These are phyloP conservation scores for Enteromius afrohamiltoni DNA, from an alignment of 2,797 vertebrate species.

Conservation along the genomic window DNA sequence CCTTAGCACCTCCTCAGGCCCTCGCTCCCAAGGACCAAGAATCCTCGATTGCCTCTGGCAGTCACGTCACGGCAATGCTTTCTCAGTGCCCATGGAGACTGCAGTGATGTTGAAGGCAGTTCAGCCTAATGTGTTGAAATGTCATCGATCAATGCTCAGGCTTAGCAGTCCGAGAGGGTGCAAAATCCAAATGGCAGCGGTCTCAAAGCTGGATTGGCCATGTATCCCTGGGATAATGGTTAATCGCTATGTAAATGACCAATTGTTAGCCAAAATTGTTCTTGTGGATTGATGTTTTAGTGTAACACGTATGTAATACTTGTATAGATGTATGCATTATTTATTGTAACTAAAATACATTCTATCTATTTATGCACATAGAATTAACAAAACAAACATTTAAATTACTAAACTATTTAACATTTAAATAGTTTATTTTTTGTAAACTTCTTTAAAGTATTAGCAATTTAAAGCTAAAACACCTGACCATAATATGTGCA, in stretches of 20 bases:
- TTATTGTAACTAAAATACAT: not conserved
- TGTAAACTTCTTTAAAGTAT: no score
- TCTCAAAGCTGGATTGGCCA: slow-evolving; percentile 25
- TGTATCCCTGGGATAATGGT: slow-evolving; percentile 26
- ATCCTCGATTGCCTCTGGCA: slow-evolving; percentile 41
- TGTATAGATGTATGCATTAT: not conserved
- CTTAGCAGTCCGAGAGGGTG: slow-evolving; percentile 35
- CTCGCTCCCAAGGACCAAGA: slow-evolving; percentile 3
- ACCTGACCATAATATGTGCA: not conserved
- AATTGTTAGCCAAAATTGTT: slow-evolving; percentile 28
- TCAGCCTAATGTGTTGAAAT: slow-evolving; percentile 49
- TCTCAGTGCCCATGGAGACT: slow-evolving; percentile 35
- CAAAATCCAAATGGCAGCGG: slow-evolving; percentile 46
- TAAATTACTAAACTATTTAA: no score
- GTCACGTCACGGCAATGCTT: slow-evolving; percentile 34
- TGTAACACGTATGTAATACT: not conserved
- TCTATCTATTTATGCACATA: not conserved
- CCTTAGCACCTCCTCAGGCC: slow-evolving; percentile 26
- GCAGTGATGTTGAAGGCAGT: slow-evolving; percentile 32
- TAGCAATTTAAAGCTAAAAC: not conserved
- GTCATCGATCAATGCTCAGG: slow-evolving; percentile 50
- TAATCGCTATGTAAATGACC: slow-evolving; percentile 17
- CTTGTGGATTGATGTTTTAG: slow-evolving; percentile 16
- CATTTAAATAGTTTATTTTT: not conserved
- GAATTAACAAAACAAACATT: not conserved